Evolutionary conservation across 2,888 invertebrate genomes (phyloP).

Genomic region (Pardosa pseudoannulata): DNA sequence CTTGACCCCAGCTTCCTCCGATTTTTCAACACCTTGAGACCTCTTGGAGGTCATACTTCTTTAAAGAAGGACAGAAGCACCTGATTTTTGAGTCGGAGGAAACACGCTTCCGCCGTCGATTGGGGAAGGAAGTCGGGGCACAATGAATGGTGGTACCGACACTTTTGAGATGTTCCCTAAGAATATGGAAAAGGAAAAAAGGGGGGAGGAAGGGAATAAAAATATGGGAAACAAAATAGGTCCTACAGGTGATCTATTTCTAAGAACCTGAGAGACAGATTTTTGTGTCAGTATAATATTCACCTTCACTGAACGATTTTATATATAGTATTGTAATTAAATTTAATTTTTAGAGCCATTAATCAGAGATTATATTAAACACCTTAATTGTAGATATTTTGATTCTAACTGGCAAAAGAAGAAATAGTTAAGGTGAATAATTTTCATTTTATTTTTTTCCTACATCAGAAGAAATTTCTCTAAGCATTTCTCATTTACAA

Average conservation of each 20-base stretch:
- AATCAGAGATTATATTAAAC: too few relatives aligned
- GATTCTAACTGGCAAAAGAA: too few relatives aligned
- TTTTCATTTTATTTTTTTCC: too few relatives aligned
- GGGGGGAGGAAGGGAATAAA: constrained; percentile 5
- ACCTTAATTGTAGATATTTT: too few relatives aligned
- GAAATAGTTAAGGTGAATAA: too few relatives aligned
- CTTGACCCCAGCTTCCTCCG: constrained; percentile 50
- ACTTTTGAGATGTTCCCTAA: constrained; percentile 16
- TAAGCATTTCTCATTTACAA: too few relatives aligned
- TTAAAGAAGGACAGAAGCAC: constrained; percentile 45
- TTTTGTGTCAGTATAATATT: constrained; percentile 6
- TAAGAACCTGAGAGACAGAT: neutral
- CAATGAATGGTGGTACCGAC: constrained; percentile 17
- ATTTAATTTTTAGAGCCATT: too few relatives aligned
- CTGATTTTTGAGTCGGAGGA: constrained; percentile 42
- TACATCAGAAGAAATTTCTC: too few relatives aligned
- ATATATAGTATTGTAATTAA: too few relatives aligned
- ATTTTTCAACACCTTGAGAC: constrained; percentile 48
- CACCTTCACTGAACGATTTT: too few relatives aligned
- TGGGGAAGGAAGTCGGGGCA: constrained; percentile 23
- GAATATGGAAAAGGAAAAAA: constrained; percentile 13
- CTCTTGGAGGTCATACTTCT: constrained; percentile 39
- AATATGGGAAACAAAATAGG: constrained; percentile 57
- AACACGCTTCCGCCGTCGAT: constrained; percentile 45
- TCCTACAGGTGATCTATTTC: constrained; percentile 31